Base-by-base conservation (phyloP, 2,888 invertebrate genomes). In the Omphaloscelis lunosa region DNA sequence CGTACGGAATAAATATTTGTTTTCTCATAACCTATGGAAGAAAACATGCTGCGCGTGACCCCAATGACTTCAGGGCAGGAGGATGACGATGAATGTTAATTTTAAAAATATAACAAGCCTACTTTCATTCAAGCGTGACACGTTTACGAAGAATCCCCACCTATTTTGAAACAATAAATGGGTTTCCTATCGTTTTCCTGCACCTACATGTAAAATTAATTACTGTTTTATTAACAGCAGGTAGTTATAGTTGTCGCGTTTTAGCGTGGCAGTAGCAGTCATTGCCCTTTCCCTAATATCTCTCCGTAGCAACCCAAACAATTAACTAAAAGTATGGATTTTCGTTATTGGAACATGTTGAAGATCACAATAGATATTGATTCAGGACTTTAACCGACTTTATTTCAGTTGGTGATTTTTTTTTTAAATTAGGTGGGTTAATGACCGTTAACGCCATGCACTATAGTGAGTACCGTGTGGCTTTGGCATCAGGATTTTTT, bases 181-280 rank as follows among this genome's bases (percentile, higher is more conserved):
- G 48, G 23, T 45, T 39, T 9, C 8, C 11, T 17, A 29, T 48
- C 4, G 7, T 76, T 76, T 76, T 76, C 78, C 67, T 76, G 77
- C 48, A 70, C 11, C 17, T 41, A 41, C 1, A 34, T 41, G 0
- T 59, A 8, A 59, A 45, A 48, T 39, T 29, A 41, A n/a, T 72
- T 58, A 41, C n/a, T 69, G 20, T 27, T 59, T 69, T 61, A 58
- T 56, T 56, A 34, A 56, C 7, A 23, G 4, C 7, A 17, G 48
- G 17, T 6, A 48, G 48, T 17, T 51, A 51, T 17, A 51, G 48
- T 48, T 5, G 1, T 48, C 48, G 17, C 48, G 15, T 48, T 48
- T 48, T 48, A 17, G 48, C 48, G 0, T 48, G 15, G 48, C 45
- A 15, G 15, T 4, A 45, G 15, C 45, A 15, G 45, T 45, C 45